Evolutionary conservation across 2,888 invertebrate species (phyloP).

Genomic region (Agrotis segetum): DNA sequence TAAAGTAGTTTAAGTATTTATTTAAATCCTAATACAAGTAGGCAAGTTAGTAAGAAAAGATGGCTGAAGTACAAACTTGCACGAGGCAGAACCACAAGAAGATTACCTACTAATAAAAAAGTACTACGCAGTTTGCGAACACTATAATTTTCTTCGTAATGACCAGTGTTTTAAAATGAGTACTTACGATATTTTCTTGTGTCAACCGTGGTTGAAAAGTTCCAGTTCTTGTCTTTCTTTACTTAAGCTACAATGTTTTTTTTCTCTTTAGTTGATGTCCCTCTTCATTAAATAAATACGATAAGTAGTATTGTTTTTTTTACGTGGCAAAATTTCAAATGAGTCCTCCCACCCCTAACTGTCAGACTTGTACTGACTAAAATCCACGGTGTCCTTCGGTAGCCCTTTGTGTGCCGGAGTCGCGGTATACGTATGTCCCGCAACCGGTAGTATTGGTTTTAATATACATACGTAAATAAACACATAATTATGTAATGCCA

Average conservation of each 20-base stretch:
- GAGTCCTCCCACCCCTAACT: too few species aligned
- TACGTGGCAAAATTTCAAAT: too few species aligned
- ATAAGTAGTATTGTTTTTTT: too few species aligned
- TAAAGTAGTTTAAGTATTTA: neutral
- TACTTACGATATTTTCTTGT: neutral
- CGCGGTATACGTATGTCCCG: too few species aligned
- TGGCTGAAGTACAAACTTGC: conserved; percentile 20
- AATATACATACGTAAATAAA: too few species aligned
- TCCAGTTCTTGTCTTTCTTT: neutral
- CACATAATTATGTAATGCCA: too few species aligned
- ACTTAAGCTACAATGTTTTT: neutral
- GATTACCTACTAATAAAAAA: conserved; percentile 27
- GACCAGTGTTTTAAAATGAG: conserved; percentile 21
- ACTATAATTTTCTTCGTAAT: conserved; percentile 46
- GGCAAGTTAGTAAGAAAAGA: neutral
- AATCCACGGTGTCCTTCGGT: too few species aligned
- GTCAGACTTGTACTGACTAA: too few species aligned
- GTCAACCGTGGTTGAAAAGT: neutral
- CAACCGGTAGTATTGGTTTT: too few species aligned
- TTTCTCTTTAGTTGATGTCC: neutral
- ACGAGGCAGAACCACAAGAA: conserved; percentile 14
- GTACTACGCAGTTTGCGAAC: conserved; percentile 10
- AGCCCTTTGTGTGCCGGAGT: too few species aligned
- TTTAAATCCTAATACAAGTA: conserved; percentile 5
- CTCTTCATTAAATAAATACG: too few species aligned